Base-by-base conservation (phyloP, 2,888 invertebrate species). In the Parnassius apollo region DNA sequence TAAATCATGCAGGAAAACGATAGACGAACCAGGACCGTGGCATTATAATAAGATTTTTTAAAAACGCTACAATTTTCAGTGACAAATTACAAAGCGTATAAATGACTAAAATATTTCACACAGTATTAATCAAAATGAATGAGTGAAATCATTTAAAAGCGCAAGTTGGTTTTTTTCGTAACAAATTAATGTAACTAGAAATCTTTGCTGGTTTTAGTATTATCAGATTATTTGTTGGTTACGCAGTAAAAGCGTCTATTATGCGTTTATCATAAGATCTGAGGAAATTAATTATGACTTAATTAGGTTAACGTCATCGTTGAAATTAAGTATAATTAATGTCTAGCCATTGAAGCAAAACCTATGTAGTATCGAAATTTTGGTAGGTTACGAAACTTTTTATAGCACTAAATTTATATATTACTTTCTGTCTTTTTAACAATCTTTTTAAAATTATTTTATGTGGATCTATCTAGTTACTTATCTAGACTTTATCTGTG, bases 261-360 rank as follows among this genome's bases (percentile, higher is more conserved):
- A 56, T 56, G 50, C 42, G 56, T 61, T 61, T 56, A 61, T 61
- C 55, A 51, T 51, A 45, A 49, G 45, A 61, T 61, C 50, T 56
- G 35, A 61, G 51, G 56, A 55, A 56, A 61, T 56, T 61, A 61
- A 61, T 61, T 61, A 50, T n/a, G 12, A n/a, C 51, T 18, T 56
- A 61, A 61, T 61, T 51, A 51, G 56, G 56, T 56, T 56, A 42
- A 25, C 50, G 50, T 50, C 22, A 12, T 2, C 61, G 25, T 51
- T 44, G 50, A 56, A 51, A 56, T 56, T 48, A 13, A 18, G 61
- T 51, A 44, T 61, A 56, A 56, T 50, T 56, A 50, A 25, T 46
- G 61, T 61, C 51, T 50, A 51, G 56, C 50, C 44, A 51, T 56
- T 61, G 54, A 51, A 46, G 48, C 1, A 44, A 42, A 25, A 42